These are phyloP conservation scores for Madoqua kirkii DNA, from an alignment of 2,113 vertebrate genomes.

Conservation along the genomic window DNA sequence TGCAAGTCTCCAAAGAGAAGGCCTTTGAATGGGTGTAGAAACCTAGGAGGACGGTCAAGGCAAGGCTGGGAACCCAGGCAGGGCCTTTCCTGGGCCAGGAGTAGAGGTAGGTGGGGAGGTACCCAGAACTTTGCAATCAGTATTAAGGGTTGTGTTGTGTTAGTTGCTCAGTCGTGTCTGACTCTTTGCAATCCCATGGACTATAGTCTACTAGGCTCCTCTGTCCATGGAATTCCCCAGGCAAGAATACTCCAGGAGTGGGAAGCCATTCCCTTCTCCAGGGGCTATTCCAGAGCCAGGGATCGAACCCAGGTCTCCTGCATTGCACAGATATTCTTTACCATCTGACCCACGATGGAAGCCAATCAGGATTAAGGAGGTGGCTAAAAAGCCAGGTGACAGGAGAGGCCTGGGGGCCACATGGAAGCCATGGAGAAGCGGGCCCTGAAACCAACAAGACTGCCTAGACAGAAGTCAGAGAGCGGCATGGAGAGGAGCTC, in stretches of 20 bases:
- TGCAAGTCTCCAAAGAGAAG: background rate
- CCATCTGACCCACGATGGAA: background rate
- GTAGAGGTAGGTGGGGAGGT: background rate
- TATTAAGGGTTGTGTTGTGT: background rate
- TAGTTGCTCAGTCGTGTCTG: background rate
- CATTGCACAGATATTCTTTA: background rate
- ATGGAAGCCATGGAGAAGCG: background rate
- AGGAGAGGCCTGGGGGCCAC: background rate
- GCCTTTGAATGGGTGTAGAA: background rate
- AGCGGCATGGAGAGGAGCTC: background rate
- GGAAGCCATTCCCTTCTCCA: background rate
- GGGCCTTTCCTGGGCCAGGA: background rate
- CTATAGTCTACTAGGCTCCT: background rate
- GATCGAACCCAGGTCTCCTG: background rate
- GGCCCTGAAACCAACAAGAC: background rate
- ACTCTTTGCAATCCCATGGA: background rate
- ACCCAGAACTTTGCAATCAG: background rate
- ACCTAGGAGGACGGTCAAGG: background rate
- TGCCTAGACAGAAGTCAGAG: background rate
- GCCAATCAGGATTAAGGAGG: background rate
- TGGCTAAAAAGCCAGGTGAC: background rate
- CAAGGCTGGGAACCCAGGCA: background rate
- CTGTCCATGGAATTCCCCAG: background rate
- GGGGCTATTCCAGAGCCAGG: background rate
- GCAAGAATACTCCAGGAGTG: background rate